Evolutionary conservation across 2,113 vertebrate genomes (phyloP).

Genomic region (Cercocebus atys): DNA sequence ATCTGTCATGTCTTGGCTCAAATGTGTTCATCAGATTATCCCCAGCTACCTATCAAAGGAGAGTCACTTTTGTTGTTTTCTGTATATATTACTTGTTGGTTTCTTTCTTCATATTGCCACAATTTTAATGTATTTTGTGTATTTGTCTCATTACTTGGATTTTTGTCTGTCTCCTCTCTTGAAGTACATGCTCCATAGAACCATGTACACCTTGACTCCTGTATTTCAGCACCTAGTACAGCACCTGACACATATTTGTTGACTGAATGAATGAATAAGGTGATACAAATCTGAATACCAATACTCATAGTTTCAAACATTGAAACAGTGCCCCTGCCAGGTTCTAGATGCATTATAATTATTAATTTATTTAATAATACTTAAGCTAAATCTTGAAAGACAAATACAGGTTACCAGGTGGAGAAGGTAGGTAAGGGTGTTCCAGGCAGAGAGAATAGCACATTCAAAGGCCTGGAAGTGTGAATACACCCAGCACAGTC

Average conservation of each 20-base stretch:
- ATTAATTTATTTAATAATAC: not conserved
- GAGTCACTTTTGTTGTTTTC: not conserved
- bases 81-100: not conserved
- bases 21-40: not conserved
- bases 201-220: not conserved
- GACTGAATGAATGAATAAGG: not conserved
- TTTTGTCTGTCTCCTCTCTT: not conserved
- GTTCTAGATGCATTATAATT: not conserved
- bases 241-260: not conserved
- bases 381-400: not conserved
- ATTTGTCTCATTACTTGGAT: not conserved
- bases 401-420: not conserved
- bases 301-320: not conserved
- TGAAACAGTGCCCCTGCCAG: not conserved
- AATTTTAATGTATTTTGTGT: not conserved
- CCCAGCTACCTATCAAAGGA: not conserved
- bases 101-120: not conserved
- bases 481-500: not conserved
- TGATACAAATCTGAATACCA: not conserved
- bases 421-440: not conserved
- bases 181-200: not conserved
- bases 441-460: not conserved
- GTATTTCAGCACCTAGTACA: not conserved
- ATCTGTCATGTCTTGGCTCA: not conserved
- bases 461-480: not conserved